Evolutionary conservation across 1,140 invertebrate genomes (phyloP), one percentile per base, ranked within the genome.

Genomic region (Neelides sp.): DNA sequence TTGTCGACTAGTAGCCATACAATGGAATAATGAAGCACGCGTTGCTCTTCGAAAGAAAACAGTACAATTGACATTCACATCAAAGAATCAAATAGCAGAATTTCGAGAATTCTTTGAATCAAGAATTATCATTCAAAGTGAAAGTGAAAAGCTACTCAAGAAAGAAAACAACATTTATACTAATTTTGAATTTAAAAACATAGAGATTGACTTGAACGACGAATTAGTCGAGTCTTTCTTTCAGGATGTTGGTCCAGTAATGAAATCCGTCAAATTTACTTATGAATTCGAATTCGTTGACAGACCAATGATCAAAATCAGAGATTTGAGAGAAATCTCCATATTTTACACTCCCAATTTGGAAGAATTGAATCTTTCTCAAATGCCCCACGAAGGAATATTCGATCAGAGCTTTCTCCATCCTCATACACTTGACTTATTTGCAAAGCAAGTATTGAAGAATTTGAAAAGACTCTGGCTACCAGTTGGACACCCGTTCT

Each of bases 331-430:
- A 0, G 52, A 54, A 30, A 43, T 54, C 26, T 28, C 50, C 8
- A 23, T 49, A 4, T 49, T 49, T 27, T 44, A 54, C 30, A 34
- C 46, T 20, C 52, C 52, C 7, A 49, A 54, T 39, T 35, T 54
- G 3, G 45, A 49, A 28, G 48, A 46, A 19, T 27, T 54, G 17
- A 39, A 10, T 10, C 13, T 54, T 3, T 24, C 40, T 32, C 41
- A 49, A 13, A 27, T 54, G 3, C 52, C 52, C n/a, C n/a, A n/a
- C n/a, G n/a, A 32, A 26, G 27, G 30, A 1, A 27, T 54, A 12
- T 30, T 49, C 3, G 20, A 28, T 10, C 30, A 49, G 32, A 5
- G 30, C 19, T 20, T 44, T 36, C 17, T 42, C 26, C 24, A 43
- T 10, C 23, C 4, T 13, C 20, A 19, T 3, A 34, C 8, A 10